phyloP scores from a whole-genome alignment of 2,113 vertebrate species.

The Desmodus rotundus region DNA sequence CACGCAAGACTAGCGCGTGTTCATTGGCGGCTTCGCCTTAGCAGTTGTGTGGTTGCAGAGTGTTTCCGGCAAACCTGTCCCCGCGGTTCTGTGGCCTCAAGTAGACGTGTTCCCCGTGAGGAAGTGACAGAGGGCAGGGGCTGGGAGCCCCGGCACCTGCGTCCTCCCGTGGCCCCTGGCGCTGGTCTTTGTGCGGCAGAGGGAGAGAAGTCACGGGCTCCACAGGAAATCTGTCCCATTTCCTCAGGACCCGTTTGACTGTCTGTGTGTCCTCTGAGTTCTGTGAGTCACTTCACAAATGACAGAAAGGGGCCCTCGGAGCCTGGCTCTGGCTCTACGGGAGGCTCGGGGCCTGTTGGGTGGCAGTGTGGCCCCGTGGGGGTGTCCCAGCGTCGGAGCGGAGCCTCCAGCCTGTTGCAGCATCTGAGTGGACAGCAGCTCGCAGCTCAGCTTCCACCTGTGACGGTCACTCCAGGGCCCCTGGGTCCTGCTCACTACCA shows the following conservation, averaged over 20 bases:
- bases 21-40: conserved; percentile 53
- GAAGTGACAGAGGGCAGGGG: conserved; percentile 77
- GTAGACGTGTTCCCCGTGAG: conserved; percentile 73
- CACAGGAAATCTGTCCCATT: conserved; percentile 66
- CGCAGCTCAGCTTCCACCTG: not conserved
- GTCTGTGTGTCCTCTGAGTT: conserved; percentile 44
- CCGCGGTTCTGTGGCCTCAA: conserved; percentile 36
- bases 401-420: not conserved
- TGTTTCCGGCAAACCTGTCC: conserved; percentile 44
- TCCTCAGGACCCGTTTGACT: conserved; percentile 53
- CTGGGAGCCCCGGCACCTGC: conserved; percentile 72
- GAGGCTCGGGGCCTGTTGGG: not conserved
- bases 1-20: conserved; percentile 31
- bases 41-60: not conserved
- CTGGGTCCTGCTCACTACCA: fast-evolving
- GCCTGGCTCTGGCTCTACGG: not conserved
- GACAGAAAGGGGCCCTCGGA: not conserved
- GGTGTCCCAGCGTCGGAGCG: fast-evolving
- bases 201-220: conserved; percentile 62
- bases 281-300: conserved; percentile 22
- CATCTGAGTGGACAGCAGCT: not conserved
- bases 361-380: not conserved
- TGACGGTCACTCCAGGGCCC: fast-evolving
- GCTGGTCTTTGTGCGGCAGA: conserved; percentile 66
- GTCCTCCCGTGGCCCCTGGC: conserved; percentile 66